Percentiles rank a stretch among this genome's conserved stretches.
Evolutionary conservation across 2,888 invertebrate species (phyloP).

Genomic region (Halictus quadricinctus): DNA sequence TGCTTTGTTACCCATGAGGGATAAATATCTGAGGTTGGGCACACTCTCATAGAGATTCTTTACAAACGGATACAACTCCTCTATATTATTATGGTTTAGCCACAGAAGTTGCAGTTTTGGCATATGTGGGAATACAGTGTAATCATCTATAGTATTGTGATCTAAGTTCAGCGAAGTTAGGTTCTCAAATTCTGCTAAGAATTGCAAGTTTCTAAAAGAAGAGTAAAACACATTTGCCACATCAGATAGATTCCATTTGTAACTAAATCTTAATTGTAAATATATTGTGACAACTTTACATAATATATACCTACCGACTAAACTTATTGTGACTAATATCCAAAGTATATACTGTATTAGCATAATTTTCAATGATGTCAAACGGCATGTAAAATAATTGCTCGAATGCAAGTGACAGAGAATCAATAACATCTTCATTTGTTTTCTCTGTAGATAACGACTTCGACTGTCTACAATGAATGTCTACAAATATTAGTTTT

Average conservation of each 20-base stretch:
- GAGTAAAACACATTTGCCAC: slow-evolving; percentile 3
- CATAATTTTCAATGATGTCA: slow-evolving; percentile 78
- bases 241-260: neutral
- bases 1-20: slow-evolving; percentile 93
- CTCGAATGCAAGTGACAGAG: slow-evolving; percentile 78
- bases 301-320: slow-evolving; percentile 74
- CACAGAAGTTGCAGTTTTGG: slow-evolving; percentile 90
- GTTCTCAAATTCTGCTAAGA: slow-evolving; percentile 88
- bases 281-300: neutral
- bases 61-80: slow-evolving; percentile 88
- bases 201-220: slow-evolving; percentile 87
- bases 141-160: slow-evolving; percentile 89
- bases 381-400: slow-evolving; percentile 78
- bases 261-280: neutral
- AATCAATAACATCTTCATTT: slow-evolving; percentile 68
- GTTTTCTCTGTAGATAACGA: slow-evolving; percentile 62
- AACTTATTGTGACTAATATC: slow-evolving; percentile 80
- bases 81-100: slow-evolving; percentile 85
- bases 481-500: slow-evolving; percentile 78
- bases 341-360: slow-evolving; percentile 71
- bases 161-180: slow-evolving; percentile 92
- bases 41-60: slow-evolving; percentile 88
- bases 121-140: slow-evolving; percentile 88
- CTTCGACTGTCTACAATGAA: slow-evolving; percentile 74
- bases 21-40: slow-evolving; percentile 89